Evolutionary conservation across 2,113 vertebrate genomes (phyloP).

Genomic region (Scopus umbretta): DNA sequence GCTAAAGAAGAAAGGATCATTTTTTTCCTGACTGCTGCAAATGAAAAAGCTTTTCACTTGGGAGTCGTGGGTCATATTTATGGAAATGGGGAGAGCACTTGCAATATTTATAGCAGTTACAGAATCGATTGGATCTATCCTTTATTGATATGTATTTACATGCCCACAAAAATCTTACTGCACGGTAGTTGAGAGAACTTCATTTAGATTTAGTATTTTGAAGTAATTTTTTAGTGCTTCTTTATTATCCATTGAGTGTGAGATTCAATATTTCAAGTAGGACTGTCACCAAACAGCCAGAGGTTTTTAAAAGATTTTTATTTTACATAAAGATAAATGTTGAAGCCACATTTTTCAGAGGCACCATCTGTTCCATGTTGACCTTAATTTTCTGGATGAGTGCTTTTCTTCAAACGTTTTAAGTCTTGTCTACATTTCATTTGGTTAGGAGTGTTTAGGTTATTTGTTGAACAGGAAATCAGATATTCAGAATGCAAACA

Average conservation of each 20-base stretch:
- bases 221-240: conserved; percentile 49
- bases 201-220: conserved; percentile 60
- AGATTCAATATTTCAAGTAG: conserved; percentile 54
- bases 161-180: conserved; percentile 16
- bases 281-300: conserved; percentile 42
- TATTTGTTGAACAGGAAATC: conserved; percentile 64
- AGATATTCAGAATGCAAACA: conserved; percentile 59
- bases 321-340: conserved; percentile 62
- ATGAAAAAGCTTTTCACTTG: conserved; percentile 47
- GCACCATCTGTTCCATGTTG: conserved; percentile 66
- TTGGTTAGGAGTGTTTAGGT: conserved; percentile 63
- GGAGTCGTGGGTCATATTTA: conserved; percentile 45
- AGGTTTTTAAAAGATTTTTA: conserved; percentile 51
- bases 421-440: conserved; percentile 67
- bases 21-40: conserved; percentile 28
- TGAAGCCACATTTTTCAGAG: conserved; percentile 51
- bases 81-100: conserved; percentile 29
- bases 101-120: conserved; percentile 34
- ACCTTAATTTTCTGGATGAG: conserved; percentile 73
- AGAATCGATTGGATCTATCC: conserved; percentile 27
- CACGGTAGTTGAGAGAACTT: conserved; percentile 11
- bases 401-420: conserved; percentile 68
- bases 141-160: conserved; percentile 59
- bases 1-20: conserved; percentile 10
- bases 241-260: conserved; percentile 26